Conservation (phyloP, 2,113 vertebrate genomes). For the Mionectes macconnelli region DNA sequence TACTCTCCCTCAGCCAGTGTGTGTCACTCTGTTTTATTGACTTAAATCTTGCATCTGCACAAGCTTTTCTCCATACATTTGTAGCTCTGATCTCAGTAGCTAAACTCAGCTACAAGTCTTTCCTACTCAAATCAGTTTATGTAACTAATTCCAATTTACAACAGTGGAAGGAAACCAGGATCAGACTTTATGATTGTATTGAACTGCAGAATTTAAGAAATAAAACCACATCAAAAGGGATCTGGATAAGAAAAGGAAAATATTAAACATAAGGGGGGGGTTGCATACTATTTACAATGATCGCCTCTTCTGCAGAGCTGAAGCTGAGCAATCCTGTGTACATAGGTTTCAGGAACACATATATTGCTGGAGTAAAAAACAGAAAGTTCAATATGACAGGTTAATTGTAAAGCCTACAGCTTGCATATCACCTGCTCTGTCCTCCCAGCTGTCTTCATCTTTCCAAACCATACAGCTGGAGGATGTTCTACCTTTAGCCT, state of each 20-base stretch:
- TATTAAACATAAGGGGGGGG: not conserved
- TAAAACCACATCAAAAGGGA: not conserved
- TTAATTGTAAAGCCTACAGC: not conserved
- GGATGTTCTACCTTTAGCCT: not conserved
- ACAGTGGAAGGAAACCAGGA: not conserved
- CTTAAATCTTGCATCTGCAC: not conserved
- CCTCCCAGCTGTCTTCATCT: not conserved
- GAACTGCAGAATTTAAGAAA: not conserved
- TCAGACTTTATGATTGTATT: not conserved
- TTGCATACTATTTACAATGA: not conserved
- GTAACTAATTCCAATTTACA: not conserved
- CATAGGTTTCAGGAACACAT: not conserved
- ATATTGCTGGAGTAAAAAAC: not conserved
- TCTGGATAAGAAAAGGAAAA: not conserved
- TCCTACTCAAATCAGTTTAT: not conserved
- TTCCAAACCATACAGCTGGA: not conserved
- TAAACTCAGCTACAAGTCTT: not conserved
- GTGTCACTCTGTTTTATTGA: not conserved
- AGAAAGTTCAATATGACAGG: not conserved
- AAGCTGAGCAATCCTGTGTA: not conserved
- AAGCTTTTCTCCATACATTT: not conserved
- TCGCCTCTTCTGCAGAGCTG: not conserved
- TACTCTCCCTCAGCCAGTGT: not conserved
- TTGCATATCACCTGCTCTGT: not conserved
- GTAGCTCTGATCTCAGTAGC: not conserved